Percentiles rank a stretch among this genome's conserved stretches.
phyloP scores from a whole-genome alignment of 53 echinoderm and acorn worm species.

The Stichopus horrens region DNA sequence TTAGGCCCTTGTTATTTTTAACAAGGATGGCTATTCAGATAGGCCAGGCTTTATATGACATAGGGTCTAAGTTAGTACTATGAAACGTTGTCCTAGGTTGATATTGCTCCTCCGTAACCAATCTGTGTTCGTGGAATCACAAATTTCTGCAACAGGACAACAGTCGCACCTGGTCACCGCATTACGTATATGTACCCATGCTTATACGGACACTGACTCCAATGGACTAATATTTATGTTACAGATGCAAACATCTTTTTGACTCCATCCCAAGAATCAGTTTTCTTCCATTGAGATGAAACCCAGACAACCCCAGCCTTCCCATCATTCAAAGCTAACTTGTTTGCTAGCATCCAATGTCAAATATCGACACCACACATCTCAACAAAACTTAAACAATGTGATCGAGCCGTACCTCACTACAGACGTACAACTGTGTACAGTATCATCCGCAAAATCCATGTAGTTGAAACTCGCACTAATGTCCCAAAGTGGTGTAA shows the following conservation, averaged over 20 bases:
- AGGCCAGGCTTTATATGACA: no score
- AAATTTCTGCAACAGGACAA: no score
- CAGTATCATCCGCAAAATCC: neutral
- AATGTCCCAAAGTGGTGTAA: neutral
- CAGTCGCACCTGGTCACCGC: no score
- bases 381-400: neutral
- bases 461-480: neutral
- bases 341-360: slow-evolving; percentile 1
- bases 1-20: no score
- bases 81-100: no score
- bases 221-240: neutral
- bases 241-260: neutral
- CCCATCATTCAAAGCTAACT: slow-evolving; percentile 20
- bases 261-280: neutral
- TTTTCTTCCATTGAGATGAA: slow-evolving; percentile 19
- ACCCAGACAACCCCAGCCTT: slow-evolving; percentile 18
- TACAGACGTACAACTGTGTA: neutral
- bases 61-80: no score
- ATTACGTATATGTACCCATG: no score
- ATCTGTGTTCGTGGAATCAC: no score
- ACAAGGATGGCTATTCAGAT: no score
- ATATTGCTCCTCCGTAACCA: no score
- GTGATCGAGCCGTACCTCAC: neutral
- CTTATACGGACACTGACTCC: neutral
- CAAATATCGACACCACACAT: slow-evolving; percentile 8